Conservation (phyloP, 2,113 vertebrate genomes). For the Strix uralensis region DNA sequence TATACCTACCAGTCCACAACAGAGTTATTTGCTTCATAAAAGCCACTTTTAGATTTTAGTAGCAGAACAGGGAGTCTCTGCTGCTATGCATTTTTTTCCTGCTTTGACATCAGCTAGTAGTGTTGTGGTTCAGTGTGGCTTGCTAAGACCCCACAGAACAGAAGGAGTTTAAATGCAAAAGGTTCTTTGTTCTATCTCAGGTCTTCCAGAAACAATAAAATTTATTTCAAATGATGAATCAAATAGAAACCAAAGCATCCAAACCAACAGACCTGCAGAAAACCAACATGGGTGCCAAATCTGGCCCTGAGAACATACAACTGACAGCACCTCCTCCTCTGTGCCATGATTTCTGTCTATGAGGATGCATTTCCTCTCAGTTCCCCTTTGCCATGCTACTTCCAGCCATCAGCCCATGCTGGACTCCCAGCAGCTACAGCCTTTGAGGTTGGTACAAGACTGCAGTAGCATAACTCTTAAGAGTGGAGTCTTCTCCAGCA, state of each 20-base stretch:
- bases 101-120: not conserved
- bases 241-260: not conserved
- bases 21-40: not conserved
- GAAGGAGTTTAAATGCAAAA: not conserved
- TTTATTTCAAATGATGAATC: not conserved
- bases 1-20: not conserved
- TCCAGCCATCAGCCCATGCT: not conserved
- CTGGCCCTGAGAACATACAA: not conserved
- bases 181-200: not conserved
- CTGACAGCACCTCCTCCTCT: not conserved
- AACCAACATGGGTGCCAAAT: not conserved
- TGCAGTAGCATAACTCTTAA: not conserved
- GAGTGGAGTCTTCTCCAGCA: not conserved
- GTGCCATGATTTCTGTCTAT: not conserved
- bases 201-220: not conserved
- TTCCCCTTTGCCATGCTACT: not conserved
- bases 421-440: not conserved
- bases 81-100: not conserved
- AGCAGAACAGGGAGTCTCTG: not conserved
- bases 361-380: not conserved
- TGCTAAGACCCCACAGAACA: not conserved
- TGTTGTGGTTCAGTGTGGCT: not conserved
- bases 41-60: not conserved
- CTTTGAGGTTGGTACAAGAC: not conserved
- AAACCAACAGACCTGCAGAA: not conserved